Base-by-base conservation (phyloP, 2,113 vertebrate genomes). In the Phylloscopus whistleri region DNA sequence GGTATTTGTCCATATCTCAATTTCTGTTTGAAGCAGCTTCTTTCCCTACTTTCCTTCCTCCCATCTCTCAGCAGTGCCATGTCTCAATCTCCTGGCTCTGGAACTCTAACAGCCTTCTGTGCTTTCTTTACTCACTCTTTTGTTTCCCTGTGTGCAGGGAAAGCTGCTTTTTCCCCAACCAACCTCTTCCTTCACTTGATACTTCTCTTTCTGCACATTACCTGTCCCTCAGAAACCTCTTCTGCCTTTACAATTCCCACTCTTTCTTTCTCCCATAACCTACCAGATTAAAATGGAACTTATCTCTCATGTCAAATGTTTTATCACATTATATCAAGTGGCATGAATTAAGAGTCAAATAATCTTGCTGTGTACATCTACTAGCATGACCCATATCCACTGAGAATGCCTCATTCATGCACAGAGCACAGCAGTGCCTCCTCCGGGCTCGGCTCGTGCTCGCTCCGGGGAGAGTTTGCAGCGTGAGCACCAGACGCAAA, bases 311-410 rank as follows among this genome's bases (percentile, higher is more conserved):
- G 98, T 99, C 99, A 98, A 98, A 99, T 99, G 99, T 99, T 99
- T 99, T 99, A 99, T 99, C 99, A 99, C 99, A 99, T 99, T 99
- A 98, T 99, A 98, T 99, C 99, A 99, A 99, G 98, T 98, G 99
- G 99, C 99, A 99, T 99, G 99, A 99, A 99, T 99, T 98, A 98
- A 98, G 98, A 99, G 98, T 99, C 99, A 99, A 99, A 99, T 99
- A 99, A 99, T 99, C 99, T 99, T 99, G 95, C 99, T 99, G 99
- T 99, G 98, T 99, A 99, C 99, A 99, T 99, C 99, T 99, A 99
- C 99, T 99, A 99, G 99, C 99, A 99, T 99, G 99, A 98, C 99
- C 99, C 99, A 98, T 98, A 98, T 98, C 98, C 98, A 98, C 98
- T 98, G 98, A 98, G 98, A 98, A 98, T 98, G 98, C 98, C 98